Conservation (phyloP, 2,113 vertebrate genomes). For the Sylvia atricapilla region DNA sequence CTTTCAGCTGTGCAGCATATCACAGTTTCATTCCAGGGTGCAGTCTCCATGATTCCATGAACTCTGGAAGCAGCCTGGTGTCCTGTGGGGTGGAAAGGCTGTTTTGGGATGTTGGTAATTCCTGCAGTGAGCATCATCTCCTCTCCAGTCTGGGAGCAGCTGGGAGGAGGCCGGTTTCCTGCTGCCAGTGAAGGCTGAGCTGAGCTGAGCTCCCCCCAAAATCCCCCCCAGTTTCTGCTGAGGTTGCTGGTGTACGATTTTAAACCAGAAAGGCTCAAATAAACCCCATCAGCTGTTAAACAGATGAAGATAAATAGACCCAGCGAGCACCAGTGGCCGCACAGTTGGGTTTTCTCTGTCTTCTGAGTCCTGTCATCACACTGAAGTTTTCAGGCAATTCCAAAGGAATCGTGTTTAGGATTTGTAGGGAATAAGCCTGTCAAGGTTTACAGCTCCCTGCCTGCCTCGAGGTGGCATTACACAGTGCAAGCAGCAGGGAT, state of each 20-base stretch:
- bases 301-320: not conserved
- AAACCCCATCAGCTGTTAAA: not conserved
- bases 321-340: not conserved
- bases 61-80: not conserved
- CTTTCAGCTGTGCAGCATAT: not conserved
- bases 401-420: not conserved
- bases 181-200: not conserved
- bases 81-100: not conserved
- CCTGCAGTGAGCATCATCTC: not conserved
- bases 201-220: not conserved
- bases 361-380: not conserved
- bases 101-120: not conserved
- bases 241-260: not conserved
- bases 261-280: not conserved
- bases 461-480: not conserved
- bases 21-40: not conserved
- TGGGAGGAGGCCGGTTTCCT: accelerated
- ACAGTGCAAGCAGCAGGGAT: not conserved
- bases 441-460: not conserved
- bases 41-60: not conserved
- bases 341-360: not conserved
- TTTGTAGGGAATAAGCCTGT: not conserved
- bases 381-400: not conserved
- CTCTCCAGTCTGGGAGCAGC: not conserved
- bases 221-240: not conserved